These are phyloP conservation scores for Amphiprion clarkii DNA, from an alignment of 2,797 vertebrate species.

Conservation along the genomic window DNA sequence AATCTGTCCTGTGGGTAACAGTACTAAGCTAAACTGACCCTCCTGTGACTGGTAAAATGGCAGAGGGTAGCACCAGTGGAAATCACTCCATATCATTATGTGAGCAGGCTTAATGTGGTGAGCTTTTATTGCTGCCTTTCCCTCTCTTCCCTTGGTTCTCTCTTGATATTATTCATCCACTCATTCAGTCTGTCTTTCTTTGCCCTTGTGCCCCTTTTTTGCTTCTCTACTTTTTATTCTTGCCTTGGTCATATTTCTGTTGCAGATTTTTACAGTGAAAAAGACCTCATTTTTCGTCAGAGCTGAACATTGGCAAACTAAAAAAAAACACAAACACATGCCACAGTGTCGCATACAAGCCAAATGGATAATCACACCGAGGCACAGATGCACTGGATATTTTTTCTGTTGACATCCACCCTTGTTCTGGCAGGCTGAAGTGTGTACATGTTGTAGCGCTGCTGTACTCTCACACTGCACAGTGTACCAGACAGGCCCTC, in stretches of 20 bases:
- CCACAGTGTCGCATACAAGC: not conserved
- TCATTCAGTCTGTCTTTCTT: not conserved
- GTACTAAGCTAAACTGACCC: slow-evolving; percentile 29
- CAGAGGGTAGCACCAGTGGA: slow-evolving; percentile 20
- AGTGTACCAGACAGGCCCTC: not conserved
- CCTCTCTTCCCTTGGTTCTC: not conserved
- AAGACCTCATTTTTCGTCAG: rapidly evolving
- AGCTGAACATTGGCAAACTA: slow-evolving; percentile 1
- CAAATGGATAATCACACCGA: not conserved
- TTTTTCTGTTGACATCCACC: not conserved
- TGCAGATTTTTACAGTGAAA: not conserved
- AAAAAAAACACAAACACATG: not conserved
- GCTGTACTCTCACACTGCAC: slow-evolving; percentile 12
- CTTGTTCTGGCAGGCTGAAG: slow-evolving; percentile 6
- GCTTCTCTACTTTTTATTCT: slow-evolving; percentile 11
- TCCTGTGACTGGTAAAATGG: slow-evolving; percentile 29
- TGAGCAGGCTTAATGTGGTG: slow-evolving; percentile 32
- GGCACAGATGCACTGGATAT: slow-evolving; percentile 24
- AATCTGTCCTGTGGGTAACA: slow-evolving; percentile 17
- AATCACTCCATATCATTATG: slow-evolving; percentile 51
- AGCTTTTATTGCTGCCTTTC: slow-evolving; percentile 30
- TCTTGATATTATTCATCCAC: slow-evolving; percentile 18
- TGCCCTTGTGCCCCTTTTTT: not conserved
- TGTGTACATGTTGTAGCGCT: not conserved
- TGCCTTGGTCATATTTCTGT: slow-evolving; percentile 1